Percentiles rank a stretch among this genome's conserved stretches.
phyloP scores from a whole-genome alignment of 1,140 invertebrate species.

The Vanessa atalanta region DNA sequence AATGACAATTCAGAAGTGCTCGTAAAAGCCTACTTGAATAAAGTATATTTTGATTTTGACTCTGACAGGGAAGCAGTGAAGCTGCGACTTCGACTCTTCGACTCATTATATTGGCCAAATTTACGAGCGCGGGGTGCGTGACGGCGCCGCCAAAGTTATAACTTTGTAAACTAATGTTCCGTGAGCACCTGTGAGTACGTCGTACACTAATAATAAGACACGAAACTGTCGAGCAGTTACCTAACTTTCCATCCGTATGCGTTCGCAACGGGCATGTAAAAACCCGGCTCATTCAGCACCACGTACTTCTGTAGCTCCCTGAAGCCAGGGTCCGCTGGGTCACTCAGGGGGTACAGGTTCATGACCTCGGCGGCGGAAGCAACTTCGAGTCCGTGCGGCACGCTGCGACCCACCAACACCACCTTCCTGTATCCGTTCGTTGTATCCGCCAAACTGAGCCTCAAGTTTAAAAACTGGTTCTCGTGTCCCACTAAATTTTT shows the following conservation, averaged over 20 bases:
- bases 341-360: constrained; percentile 42
- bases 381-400: constrained; percentile 16
- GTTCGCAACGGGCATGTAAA: constrained; percentile 70
- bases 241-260: constrained; percentile 65
- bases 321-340: constrained; percentile 41
- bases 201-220: not conserved
- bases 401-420: constrained; percentile 47
- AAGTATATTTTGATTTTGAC: too few relatives aligned
- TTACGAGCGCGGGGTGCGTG: too few relatives aligned
- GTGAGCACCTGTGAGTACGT: too few relatives aligned
- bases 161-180: too few relatives aligned
- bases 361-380: constrained; percentile 11
- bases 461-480: constrained; percentile 56
- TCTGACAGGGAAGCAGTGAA: too few relatives aligned
- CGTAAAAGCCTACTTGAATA: too few relatives aligned
- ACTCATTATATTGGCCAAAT: too few relatives aligned
- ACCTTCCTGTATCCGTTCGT: constrained; percentile 34
- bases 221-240: constrained; percentile 39
- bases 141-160: too few relatives aligned
- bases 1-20: too few relatives aligned
- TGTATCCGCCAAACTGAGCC: constrained; percentile 37
- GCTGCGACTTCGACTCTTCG: too few relatives aligned
- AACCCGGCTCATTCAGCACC: constrained; percentile 59
- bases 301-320: constrained; percentile 60
- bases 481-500: constrained; percentile 48